Evolutionary conservation across 2,113 vertebrate species (phyloP).

Genomic region (Equus quagga): DNA sequence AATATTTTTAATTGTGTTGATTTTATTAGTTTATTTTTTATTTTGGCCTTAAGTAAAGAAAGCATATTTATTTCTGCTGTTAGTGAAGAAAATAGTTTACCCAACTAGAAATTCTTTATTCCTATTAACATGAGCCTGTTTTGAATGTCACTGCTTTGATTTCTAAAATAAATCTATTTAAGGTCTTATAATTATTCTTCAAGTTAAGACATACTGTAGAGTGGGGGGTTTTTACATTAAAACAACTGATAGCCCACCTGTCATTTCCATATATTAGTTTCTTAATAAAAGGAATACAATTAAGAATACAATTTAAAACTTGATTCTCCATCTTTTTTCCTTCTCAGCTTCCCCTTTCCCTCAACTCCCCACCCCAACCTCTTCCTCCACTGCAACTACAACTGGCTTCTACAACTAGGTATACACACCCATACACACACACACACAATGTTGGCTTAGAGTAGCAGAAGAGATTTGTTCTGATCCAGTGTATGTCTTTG

Average conservation of each 20-base stretch:
- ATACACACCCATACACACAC: not conserved
- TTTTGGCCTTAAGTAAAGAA: not conserved
- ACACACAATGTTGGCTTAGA: not conserved
- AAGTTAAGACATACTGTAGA: not conserved
- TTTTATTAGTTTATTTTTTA: not conserved
- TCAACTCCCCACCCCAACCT: not conserved
- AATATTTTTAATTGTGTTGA: not conserved
- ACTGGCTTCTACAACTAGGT: not conserved
- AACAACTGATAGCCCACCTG: not conserved
- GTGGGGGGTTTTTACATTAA: not conserved
- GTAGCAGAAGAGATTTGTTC: not conserved
- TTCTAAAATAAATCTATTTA: slow-evolving; percentile 24
- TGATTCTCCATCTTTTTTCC: slow-evolving; percentile 12
- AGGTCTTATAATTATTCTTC: slow-evolving; percentile 19
- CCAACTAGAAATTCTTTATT: slow-evolving; percentile 47
- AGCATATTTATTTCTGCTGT: not conserved
- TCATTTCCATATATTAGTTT: slow-evolving; percentile 8
- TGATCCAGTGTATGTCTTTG: not conserved
- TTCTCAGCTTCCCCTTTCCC: slow-evolving; percentile 9
- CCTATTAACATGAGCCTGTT: not conserved
- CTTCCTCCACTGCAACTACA: not conserved
- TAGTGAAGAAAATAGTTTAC: not conserved
- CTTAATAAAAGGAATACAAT: slow-evolving; percentile 12
- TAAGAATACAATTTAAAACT: slow-evolving; percentile 11
- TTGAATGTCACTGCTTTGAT: not conserved